Conservation (phyloP, 2,113 vertebrate genomes). For the Dipodomys spectabilis region DNA sequence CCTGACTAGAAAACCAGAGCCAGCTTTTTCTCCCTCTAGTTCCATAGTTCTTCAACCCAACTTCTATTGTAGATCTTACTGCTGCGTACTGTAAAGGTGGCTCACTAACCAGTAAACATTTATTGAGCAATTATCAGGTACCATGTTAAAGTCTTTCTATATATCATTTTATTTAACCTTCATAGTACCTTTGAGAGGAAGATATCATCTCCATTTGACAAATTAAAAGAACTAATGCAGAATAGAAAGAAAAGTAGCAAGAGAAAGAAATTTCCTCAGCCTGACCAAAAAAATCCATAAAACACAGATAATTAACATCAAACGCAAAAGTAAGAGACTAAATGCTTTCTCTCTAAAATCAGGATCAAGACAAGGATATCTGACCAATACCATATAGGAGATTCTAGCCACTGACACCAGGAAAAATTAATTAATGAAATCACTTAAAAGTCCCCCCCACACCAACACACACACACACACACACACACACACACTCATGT, state of each 20-base stretch:
- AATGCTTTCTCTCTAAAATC: constrained; percentile 22
- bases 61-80: not conserved
- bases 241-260: not conserved
- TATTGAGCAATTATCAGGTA: not conserved
- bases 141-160: not conserved
- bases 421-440: too few species aligned
- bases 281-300: not conserved
- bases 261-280: not conserved
- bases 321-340: not conserved
- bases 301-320: not conserved
- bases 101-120: not conserved
- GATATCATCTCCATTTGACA: not conserved
- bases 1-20: not conserved
- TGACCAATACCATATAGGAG: not conserved
- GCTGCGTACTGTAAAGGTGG: not conserved
- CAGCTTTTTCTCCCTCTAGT: not conserved
- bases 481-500: too few species aligned
- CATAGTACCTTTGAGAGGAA: not conserved
- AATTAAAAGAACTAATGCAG: not conserved
- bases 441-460: not conserved
- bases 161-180: not conserved
- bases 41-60: not conserved
- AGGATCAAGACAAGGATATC: not conserved
- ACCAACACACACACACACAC: not conserved
- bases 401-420: too few species aligned